Conservation (phyloP, 2,113 vertebrate species). For the Rhinopomastus cyanomelas region DNA sequence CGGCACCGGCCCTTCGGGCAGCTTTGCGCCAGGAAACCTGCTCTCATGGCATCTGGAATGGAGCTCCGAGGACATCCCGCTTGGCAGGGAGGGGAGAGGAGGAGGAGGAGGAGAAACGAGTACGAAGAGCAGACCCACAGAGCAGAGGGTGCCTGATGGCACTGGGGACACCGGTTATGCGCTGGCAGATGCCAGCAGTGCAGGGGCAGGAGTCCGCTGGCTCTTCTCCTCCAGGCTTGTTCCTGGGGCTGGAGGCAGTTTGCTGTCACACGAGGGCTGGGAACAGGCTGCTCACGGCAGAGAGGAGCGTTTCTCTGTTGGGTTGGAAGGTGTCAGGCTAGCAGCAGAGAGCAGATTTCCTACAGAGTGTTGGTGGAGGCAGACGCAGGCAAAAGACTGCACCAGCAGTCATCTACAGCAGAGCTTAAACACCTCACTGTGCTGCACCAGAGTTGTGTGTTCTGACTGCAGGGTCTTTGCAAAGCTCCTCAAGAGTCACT, state of each 20-base stretch:
- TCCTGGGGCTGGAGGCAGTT: neutral
- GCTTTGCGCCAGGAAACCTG: conserved; percentile 32
- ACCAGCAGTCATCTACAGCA: neutral
- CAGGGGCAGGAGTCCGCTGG: neutral
- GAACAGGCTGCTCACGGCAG: rapidly evolving
- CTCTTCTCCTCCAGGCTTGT: neutral
- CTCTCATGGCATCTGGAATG: neutral
- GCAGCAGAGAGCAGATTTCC: neutral
- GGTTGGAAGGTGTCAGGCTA: neutral
- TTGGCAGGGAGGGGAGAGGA: conserved; percentile 47
- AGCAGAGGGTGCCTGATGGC: neutral
- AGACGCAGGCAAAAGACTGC: neutral
- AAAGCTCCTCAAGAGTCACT: conserved; percentile 17
- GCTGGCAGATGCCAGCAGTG: neutral
- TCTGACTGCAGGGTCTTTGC: conserved; percentile 51
- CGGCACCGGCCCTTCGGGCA: conserved; percentile 68
- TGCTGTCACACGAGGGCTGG: neutral
- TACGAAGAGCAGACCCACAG: neutral
- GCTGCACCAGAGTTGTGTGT: conserved; percentile 56
- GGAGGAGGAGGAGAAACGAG: conserved; percentile 24
- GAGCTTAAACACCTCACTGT: neutral
- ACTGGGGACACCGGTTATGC: neutral
- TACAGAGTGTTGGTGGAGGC: neutral
- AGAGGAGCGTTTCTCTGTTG: neutral
- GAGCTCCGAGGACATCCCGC: conserved; percentile 37